phyloP scores from a whole-genome alignment of 2,797 vertebrate species.

The Lemur catta region DNA sequence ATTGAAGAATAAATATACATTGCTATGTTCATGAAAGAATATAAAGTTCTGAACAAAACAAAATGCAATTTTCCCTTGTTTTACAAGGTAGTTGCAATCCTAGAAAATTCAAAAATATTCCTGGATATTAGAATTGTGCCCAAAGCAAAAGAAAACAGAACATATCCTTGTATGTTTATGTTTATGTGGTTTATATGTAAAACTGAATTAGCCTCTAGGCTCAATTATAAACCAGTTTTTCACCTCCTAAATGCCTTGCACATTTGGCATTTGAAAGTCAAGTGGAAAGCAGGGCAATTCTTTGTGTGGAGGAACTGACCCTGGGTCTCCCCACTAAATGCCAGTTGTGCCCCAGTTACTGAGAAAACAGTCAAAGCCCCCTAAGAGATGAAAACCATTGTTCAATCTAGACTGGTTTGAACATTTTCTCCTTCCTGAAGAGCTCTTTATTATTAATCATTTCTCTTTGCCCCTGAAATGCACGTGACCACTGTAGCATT shows the following conservation, averaged over 20 bases:
- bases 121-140: background rate
- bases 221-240: background rate
- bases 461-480: background rate
- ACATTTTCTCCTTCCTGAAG: background rate
- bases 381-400: background rate
- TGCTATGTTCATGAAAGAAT: slow-evolving; percentile 14
- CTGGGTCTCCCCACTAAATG: background rate
- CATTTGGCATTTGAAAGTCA: background rate
- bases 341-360: background rate
- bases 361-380: background rate
- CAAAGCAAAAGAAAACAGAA: background rate
- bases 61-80: slow-evolving; percentile 18
- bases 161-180: background rate
- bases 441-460: background rate
- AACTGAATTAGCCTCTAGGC: background rate
- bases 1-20: background rate
- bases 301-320: background rate
- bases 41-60: slow-evolving; percentile 39
- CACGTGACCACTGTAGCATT: background rate
- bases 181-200: background rate
- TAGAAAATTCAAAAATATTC: background rate
- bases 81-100: background rate
- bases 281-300: background rate
- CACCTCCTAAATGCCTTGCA: background rate
- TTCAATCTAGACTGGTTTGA: background rate